Percentiles rank a stretch among this genome's conserved stretches.
phyloP scores from a whole-genome alignment of 2,888 invertebrate genomes.

The Danaus chrysippus region DNA sequence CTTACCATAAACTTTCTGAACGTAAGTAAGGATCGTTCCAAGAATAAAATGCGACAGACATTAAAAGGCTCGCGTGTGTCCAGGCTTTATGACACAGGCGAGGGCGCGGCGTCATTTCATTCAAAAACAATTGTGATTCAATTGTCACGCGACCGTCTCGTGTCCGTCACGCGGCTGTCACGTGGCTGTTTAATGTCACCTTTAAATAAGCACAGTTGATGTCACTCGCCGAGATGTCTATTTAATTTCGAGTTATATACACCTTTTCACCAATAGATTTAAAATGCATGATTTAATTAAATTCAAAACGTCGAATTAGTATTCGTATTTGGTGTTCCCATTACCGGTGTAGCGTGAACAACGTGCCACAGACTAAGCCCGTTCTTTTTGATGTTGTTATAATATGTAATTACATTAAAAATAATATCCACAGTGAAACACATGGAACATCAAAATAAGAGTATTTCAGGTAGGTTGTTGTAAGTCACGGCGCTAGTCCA shows the following conservation, averaged over 20 bases:
- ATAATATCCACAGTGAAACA: background rate
- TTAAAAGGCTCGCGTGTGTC: conserved; percentile 13
- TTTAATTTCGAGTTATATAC: background rate
- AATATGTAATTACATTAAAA: background rate
- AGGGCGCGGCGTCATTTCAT: conserved; percentile 14
- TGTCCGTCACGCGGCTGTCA: background rate
- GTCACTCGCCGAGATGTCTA: background rate
- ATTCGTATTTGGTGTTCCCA: background rate
- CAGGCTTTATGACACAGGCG: background rate
- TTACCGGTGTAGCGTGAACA: background rate
- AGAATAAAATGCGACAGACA: conserved; percentile 5
- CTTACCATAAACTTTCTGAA: background rate
- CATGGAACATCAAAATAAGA: background rate
- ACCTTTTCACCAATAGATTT: background rate
- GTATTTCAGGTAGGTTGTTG: background rate
- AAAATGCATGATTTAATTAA: background rate
- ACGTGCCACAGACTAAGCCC: background rate
- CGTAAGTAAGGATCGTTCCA: background rate
- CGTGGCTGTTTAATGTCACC: background rate
- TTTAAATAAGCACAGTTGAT: background rate
- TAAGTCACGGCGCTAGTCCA: background rate
- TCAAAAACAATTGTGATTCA: conserved; percentile 10
- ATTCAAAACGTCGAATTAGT: background rate
- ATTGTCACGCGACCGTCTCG: conserved; percentile 11
- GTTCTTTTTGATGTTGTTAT: no score